phyloP scores from a whole-genome alignment of 2,888 invertebrate genomes.

The Euproctis similis region DNA sequence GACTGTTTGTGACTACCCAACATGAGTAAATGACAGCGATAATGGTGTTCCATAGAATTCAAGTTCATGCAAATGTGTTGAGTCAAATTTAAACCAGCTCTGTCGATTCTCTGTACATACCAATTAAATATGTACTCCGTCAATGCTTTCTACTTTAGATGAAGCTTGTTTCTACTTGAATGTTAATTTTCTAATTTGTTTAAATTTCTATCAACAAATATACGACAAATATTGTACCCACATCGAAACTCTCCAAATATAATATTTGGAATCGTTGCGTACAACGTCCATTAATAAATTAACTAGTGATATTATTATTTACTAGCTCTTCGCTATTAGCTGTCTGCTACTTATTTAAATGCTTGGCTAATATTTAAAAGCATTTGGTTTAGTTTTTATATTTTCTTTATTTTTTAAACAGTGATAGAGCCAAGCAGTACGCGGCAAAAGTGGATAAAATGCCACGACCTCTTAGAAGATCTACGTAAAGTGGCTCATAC shows the following conservation, averaged over 20 bases:
- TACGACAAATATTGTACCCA: constrained; percentile 34
- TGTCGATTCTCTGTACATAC: constrained; percentile 18
- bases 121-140: constrained; percentile 43
- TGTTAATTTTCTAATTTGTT: constrained; percentile 40
- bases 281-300: not conserved
- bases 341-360: too few species aligned
- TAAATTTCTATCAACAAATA: constrained; percentile 61
- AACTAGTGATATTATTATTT: too few species aligned
- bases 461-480: too few species aligned
- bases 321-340: too few species aligned
- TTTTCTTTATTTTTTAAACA: too few species aligned
- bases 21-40: constrained; percentile 5
- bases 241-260: constrained; percentile 34
- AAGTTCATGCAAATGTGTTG: constrained; percentile 16
- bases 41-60: constrained; percentile 9
- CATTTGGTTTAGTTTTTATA: too few species aligned
- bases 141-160: constrained; percentile 40
- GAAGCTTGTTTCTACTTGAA: constrained; percentile 15
- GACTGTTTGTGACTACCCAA: constrained; percentile 9
- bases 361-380: too few species aligned
- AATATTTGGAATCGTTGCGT: constrained; percentile 31
- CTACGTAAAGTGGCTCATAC: too few species aligned
- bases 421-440: too few species aligned
- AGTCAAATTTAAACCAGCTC: not conserved
- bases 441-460: too few species aligned